Evolutionary conservation across 2,888 invertebrate species (phyloP), one percentile per base, ranked within the genome.

Genomic region (Ochropleura leucogaster): DNA sequence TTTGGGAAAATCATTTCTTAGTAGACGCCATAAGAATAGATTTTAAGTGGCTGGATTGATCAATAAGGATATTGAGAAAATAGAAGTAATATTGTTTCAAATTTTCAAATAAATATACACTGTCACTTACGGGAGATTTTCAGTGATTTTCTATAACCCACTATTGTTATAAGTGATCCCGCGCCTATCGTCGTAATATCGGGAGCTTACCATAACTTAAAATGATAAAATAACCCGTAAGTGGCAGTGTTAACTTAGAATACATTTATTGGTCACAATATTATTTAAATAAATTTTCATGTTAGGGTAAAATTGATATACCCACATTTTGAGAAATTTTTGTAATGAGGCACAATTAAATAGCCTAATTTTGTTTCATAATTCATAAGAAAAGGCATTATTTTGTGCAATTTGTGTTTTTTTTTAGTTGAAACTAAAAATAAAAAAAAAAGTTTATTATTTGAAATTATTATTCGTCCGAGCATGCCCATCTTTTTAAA

Each of bases 401-500:
- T 60, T 82, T 82, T 80, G 83, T 80, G 72, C 70, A 60, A 55
- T 57, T 66, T 59, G 2, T 0, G 40, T 51, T 12, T 42, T n/a
- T n/a, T 83, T 71, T 72, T 67, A 78, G 16, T 63, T 49, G 8
- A n/a, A 53, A 30, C 55, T 14, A n/a, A 59, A 70, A 64, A 79
- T 40, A 18, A 12, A 1, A 20, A 47, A 68, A 60, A 20, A 40
- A 14, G 4, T 1, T 12, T n/a, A 0, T 3, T 4, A 5, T 40
- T 55, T 74, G 2, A 30, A 65, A 16, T 63, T 18, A 40, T 20
- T 42, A 62, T 66, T 66, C 40, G 76, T 76, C 81, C 71, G 81
- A 87, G 84, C 86, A 84, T 81, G 72, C 80, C 86, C 85, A 85
- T 78, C 80, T 30, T 74, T 67, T 82, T 77, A 70, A 79, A 85